phyloP scores from a whole-genome alignment of 2,113 vertebrate genomes.

The Ursus arctos region DNA sequence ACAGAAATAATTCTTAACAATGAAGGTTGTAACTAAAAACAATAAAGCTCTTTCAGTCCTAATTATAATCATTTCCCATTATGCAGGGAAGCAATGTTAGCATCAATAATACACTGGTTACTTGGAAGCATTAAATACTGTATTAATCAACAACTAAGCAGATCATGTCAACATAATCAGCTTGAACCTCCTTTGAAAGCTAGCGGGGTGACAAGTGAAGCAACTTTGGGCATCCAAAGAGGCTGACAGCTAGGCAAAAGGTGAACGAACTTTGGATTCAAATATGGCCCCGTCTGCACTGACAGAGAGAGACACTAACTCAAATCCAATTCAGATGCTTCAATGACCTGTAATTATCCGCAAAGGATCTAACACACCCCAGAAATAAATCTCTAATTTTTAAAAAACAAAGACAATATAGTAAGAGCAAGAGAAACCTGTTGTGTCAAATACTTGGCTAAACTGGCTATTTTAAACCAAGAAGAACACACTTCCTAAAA shows the following conservation, averaged over 20 bases:
- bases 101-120: not conserved
- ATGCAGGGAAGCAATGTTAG: slow-evolving; percentile 2
- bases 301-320: not conserved
- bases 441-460: not conserved
- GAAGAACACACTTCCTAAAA: slow-evolving; percentile 58
- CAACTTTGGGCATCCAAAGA: not conserved
- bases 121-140: not conserved
- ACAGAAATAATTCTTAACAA: slow-evolving; percentile 40
- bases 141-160: slow-evolving; percentile 23
- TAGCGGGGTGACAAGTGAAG: not conserved
- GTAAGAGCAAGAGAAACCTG: slow-evolving; percentile 16
- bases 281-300: not conserved
- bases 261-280: not conserved
- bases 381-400: not conserved
- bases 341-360: slow-evolving; percentile 11
- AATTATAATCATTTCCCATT: slow-evolving; percentile 36
- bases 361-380: not conserved
- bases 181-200: not conserved
- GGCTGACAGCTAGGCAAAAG: not conserved
- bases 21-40: slow-evolving; percentile 3
- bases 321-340: not conserved
- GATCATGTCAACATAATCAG: not conserved
- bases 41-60: slow-evolving; percentile 8
- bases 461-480: not conserved
- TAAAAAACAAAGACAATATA: slow-evolving; percentile 44